Conservation (phyloP, 2,797 vertebrate genomes). For the Myripristis jacobus region DNA sequence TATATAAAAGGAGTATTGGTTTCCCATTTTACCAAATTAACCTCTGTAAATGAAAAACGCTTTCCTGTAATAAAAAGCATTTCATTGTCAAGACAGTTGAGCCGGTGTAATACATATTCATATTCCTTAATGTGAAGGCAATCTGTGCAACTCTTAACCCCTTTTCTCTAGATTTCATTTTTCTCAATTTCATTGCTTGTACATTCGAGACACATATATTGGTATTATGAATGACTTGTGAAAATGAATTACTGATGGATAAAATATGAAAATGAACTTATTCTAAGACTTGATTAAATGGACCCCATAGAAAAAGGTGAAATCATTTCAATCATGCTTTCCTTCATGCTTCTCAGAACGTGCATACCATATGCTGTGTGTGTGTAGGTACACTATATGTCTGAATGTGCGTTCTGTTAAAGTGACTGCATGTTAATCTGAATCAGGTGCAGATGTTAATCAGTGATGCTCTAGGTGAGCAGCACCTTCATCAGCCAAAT, state of each 20-base stretch:
- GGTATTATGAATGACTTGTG: not conserved
- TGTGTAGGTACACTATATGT: not conserved
- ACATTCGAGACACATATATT: not conserved
- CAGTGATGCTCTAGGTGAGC: too few species aligned
- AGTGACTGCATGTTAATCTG: too few species aligned
- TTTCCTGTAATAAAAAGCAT: slow-evolving; percentile 38
- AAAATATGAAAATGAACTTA: not conserved
- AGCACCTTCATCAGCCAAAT: too few species aligned
- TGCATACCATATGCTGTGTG: not conserved
- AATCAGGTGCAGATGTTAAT: too few species aligned
- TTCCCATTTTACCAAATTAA: slow-evolving; percentile 32
- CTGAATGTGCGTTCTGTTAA: not conserved
- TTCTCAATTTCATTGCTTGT: not conserved
- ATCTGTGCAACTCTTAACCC: not conserved
- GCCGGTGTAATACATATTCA: slow-evolving; percentile 31
- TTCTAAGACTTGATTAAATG: not conserved
- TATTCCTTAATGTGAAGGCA: slow-evolving; percentile 3
- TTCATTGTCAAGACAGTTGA: slow-evolving; percentile 32
- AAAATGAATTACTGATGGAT: not conserved
- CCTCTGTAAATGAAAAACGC: slow-evolving; percentile 19
- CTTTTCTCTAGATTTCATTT: not conserved
- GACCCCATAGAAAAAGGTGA: not conserved
- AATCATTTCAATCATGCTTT: not conserved
- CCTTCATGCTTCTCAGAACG: not conserved
- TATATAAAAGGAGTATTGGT: slow-evolving; percentile 1